Base-by-base conservation (phyloP, 2,888 invertebrate species). In the Chrysolina oricalcia region DNA sequence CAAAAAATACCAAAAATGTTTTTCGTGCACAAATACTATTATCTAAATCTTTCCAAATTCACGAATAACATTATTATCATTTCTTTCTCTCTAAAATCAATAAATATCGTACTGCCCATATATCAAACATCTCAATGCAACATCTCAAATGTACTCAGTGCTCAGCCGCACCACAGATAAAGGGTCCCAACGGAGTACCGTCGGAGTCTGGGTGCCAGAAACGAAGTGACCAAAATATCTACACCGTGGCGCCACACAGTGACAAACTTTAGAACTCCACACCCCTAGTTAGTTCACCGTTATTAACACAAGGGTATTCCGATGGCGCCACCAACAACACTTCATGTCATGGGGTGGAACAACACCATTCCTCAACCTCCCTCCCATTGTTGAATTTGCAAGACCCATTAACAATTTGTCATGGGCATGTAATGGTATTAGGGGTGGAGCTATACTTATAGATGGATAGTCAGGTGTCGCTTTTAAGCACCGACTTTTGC, bases 241-340 rank as follows among this genome's bases (percentile, higher is more conserved):
- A 21, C 53, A 56, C 53, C 15, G 48, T 75, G 68, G 73, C 79
- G 79, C 79, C 79, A 79, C 75, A 75, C 70, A 27, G 75, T 59
- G 75, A 66, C 73, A 62, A 48, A 64, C 11, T 50, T 21, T n/a
- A 21, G 67, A 79, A 79, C 59, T 56, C 48, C 13, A n/a, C 66
- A 53, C 69, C 73, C 75, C 53, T 70, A 41, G 43, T 68, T 76
- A 70, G 69, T 78, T 75, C 74, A 59, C 10, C 23, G n/a, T 65
- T 56, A 43, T 70, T 64, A 27, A 70, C 78, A 65, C 70, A 17
- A 50, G 70, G 65, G 74, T 59, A 21, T 62, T 59, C 0, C n/a
- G 59, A 35, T 59, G 59, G 59, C 59, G 59, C 59, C 59, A 59
- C 59, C 8, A n/a, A 17, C 59, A 59, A 59, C 27, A 56, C 19